These are phyloP conservation scores for Calameuta pallipes DNA, from an alignment of 2,888 invertebrate species.

Conservation along the genomic window DNA sequence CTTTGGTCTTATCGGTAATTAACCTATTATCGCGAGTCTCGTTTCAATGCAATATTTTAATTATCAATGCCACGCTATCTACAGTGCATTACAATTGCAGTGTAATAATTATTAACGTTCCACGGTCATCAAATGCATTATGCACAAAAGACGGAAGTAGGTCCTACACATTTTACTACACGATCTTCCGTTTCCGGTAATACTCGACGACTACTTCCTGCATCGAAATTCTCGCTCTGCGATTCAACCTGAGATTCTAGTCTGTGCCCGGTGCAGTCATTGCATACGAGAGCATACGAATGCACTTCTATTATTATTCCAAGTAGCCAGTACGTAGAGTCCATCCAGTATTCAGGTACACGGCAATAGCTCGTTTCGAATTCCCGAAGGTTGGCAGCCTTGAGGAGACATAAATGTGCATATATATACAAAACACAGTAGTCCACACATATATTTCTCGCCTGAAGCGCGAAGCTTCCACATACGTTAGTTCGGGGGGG, in stretches of 20 bases:
- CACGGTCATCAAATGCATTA: neutral
- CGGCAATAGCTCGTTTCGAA: neutral
- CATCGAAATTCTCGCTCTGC: neutral
- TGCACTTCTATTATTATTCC: neutral
- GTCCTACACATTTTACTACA: neutral
- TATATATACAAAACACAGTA: neutral
- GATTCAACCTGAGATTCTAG: neutral
- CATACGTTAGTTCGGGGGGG: neutral
- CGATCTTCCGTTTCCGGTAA: neutral
- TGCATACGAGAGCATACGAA: neutral
- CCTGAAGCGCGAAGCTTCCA: neutral
- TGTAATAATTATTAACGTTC: neutral
- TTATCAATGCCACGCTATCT: neutral
- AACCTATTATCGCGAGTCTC: neutral
- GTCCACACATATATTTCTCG: neutral
- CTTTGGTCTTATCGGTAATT: neutral
- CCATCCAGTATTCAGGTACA: neutral
- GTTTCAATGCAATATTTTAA: neutral
- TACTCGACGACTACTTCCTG: neutral
- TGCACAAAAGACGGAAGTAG: neutral
- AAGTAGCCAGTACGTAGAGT: neutral
- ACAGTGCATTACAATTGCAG: neutral
- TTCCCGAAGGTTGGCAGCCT: constrained; percentile 5
- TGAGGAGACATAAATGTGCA: neutral
- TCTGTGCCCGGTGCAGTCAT: neutral